Evolutionary conservation across 2,113 vertebrate species (phyloP).

Genomic region (Pelecanus crispus): DNA sequence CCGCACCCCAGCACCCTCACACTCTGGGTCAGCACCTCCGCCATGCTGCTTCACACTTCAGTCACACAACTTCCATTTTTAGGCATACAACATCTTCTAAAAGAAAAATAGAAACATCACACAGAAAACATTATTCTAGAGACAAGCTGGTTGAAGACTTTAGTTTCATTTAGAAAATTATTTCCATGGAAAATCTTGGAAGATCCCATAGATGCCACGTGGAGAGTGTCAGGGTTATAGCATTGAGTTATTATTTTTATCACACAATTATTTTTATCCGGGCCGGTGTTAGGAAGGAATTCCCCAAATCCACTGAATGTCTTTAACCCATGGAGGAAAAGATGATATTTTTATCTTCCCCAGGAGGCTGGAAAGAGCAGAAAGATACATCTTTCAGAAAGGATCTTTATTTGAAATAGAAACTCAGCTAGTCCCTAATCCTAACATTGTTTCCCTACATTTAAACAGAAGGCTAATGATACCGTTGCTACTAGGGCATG

Average conservation of each 20-base stretch:
- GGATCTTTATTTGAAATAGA: neutral
- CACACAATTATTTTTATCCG: slow-evolving; percentile 36
- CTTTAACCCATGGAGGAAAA: neutral
- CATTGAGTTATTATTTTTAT: neutral
- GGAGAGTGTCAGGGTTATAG: neutral
- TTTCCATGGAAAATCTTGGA: slow-evolving; percentile 4
- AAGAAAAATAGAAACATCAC: neutral
- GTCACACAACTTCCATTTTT: neutral
- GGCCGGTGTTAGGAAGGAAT: neutral
- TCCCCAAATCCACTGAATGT: neutral
- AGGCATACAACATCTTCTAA: neutral
- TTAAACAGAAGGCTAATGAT: neutral
- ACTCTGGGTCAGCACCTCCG: fast-evolving
- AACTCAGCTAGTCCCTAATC: neutral
- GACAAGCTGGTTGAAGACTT: neutral
- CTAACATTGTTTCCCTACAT: neutral
- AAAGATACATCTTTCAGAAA: neutral
- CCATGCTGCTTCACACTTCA: neutral
- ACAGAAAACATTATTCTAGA: neutral
- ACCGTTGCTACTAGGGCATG: neutral
- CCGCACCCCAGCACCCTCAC: fast-evolving
- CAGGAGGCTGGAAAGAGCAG: neutral
- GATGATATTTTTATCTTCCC: neutral
- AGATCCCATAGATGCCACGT: neutral
- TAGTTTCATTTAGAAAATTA: neutral